Base-by-base conservation (phyloP, 2,888 invertebrate species). In the Artemia sp. region DNA sequence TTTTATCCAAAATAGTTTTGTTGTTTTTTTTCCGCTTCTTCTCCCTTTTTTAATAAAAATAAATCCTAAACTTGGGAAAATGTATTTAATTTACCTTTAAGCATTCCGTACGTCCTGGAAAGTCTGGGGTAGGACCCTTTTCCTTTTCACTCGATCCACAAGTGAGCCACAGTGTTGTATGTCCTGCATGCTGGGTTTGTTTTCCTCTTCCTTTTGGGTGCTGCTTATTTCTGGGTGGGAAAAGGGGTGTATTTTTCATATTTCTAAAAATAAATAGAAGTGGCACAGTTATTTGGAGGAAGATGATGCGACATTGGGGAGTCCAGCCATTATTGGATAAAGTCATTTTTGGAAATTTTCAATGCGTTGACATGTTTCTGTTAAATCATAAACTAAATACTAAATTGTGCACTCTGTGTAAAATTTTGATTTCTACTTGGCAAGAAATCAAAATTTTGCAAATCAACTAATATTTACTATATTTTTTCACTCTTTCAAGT, bases 171-270 rank as follows among this genome's bases (percentile, higher is more conserved):
- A 58, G n/a, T n/a, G 64, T 24, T 8, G 64, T 24, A n/a, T n/a
- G 64, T 58, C 1, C 64, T 24, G 64, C 64, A 58, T 58, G 64
- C 24, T 58, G 58, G n/a, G n/a, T n/a, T 19, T n/a, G 64, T 8
- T 10, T n/a, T 58, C 24, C 24, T 11, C 64, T 24, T 58, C 24
- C 24, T 24, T 24, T 24, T 9, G 14, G 64, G 11, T 58, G 64
- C 24, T 58, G 64, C 11, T 58, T 58, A 24, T 58, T 58, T 24
- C 24, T 58, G 14, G 64, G n/a, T 58, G 64, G 64, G 24, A 58
- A 58, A 24, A 58, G 64, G 64, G 64, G 64, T 58, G 64, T 58
- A 24, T 58, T 58, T 58, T 58, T 58, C 64, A 58, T 58, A 58
- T 19, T 58, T 58, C 64, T 58, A 24, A 58, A 58, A 58, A 38